Evolutionary conservation across 2,888 invertebrate species (phyloP).

Genomic region (Megastigmus dorsalis): DNA sequence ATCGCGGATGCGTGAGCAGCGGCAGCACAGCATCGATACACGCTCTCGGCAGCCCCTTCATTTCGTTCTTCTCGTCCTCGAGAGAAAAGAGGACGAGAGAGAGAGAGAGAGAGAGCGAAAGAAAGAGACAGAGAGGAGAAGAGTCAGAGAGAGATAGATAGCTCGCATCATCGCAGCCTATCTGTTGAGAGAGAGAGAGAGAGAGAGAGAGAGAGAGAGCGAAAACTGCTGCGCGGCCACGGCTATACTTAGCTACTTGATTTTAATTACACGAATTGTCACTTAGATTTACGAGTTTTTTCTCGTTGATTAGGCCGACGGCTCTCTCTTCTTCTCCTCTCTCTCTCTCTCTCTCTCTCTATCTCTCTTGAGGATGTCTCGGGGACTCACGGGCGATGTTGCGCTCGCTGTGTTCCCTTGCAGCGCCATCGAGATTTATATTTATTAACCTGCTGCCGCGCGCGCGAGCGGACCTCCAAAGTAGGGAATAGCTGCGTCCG

Average conservation of each 20-base stretch:
- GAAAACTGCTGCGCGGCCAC: neutral
- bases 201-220: neutral
- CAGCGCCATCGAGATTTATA: slow-evolving; percentile 59
- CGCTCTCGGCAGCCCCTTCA: slow-evolving; percentile 11
- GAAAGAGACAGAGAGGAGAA: neutral
- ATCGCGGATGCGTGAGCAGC: too few species aligned
- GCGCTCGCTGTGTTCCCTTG: slow-evolving; percentile 32
- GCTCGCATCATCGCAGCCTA: slow-evolving; percentile 22
- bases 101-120: neutral
- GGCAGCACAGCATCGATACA: neutral
- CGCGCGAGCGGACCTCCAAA: slow-evolving; percentile 56
- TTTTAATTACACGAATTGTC: slow-evolving; percentile 68
- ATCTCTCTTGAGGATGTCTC: neutral
- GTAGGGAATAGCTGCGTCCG: slow-evolving; percentile 51
- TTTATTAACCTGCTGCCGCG: slow-evolving; percentile 59
- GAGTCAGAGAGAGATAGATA: slow-evolving; percentile 10
- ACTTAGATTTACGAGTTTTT: slow-evolving; percentile 62
- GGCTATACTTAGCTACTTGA: slow-evolving; percentile 62
- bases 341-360: slow-evolving; percentile 39
- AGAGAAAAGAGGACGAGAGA: neutral
- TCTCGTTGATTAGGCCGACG: slow-evolving; percentile 55
- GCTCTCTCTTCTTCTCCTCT: neutral
- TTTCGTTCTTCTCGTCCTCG: neutral
- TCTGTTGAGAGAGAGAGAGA: neutral
- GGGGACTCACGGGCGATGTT: slow-evolving; percentile 29